Evolutionary conservation across 2,888 invertebrate genomes (phyloP).

Genomic region (Esperia sulphurella): DNA sequence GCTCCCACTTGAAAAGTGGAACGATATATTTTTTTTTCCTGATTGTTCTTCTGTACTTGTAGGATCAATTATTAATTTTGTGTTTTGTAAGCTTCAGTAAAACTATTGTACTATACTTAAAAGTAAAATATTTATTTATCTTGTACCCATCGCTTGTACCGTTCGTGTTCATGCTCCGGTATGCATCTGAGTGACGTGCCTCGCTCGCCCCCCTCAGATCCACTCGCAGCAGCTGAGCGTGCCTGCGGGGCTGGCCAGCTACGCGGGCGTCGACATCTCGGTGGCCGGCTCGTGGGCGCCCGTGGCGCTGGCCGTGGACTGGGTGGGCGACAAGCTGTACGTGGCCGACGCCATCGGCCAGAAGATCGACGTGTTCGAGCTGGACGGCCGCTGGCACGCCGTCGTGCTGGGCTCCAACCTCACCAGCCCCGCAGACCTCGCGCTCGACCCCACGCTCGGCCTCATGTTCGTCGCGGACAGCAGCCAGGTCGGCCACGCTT

Average conservation of each 20-base stretch:
- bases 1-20: no score
- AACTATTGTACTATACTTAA: no score
- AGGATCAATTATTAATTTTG: no score
- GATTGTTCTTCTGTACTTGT: no score
- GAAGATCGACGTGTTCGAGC: conserved; percentile 94
- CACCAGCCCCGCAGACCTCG: conserved; percentile 94
- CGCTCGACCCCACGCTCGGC: conserved; percentile 94
- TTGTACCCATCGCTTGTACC: no score
- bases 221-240: conserved; percentile 79
- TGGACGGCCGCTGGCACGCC: conserved; percentile 92
- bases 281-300: conserved; percentile 93
- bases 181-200: no score
- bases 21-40: no score
- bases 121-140: no score
- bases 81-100: no score
- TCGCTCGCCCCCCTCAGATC: no score
- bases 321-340: conserved; percentile 97
- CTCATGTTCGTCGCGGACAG: conserved; percentile 92
- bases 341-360: conserved; percentile 95
- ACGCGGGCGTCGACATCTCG: conserved; percentile 81
- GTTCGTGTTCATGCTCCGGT: no score
- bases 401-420: conserved; percentile 95
- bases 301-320: conserved; percentile 95
- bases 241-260: conserved; percentile 50
- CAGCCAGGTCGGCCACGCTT: no score